phyloP scores from a whole-genome alignment of 1,140 invertebrate genomes.

The Drosophila eugracilis region DNA sequence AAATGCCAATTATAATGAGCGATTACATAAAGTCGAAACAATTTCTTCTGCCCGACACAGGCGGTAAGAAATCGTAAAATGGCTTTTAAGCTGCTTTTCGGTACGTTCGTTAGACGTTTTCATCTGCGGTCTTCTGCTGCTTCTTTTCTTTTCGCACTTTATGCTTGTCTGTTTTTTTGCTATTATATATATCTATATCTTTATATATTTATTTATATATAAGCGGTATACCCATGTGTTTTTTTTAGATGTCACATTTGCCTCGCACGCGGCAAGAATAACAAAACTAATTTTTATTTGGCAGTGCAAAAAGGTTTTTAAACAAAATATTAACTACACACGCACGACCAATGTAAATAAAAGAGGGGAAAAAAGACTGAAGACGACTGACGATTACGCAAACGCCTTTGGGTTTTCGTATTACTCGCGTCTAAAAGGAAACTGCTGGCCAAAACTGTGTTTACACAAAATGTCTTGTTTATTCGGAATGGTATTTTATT shows the following conservation, averaged over 20 bases:
- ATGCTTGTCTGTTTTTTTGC: background rate
- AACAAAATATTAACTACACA: constrained; percentile 56
- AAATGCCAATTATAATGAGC: constrained; percentile 80
- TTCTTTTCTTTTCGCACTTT: constrained; percentile 1
- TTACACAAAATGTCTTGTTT: constrained; percentile 41
- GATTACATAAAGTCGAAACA: constrained; percentile 73
- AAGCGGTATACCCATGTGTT: constrained; percentile 15
- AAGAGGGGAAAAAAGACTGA: too few relatives aligned
- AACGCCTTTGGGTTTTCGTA: constrained; percentile 32
- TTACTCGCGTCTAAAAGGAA: constrained; percentile 11
- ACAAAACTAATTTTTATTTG: constrained; percentile 62
- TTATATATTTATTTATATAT: background rate
- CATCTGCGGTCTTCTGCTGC: constrained; percentile 37
- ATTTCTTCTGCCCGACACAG: constrained; percentile 63
- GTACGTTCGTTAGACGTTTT: constrained; percentile 47
- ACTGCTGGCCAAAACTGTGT: constrained; percentile 33
- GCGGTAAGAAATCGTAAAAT: constrained; percentile 59
- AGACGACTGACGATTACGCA: constrained; percentile 76
- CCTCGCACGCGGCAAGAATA: constrained; percentile 68
- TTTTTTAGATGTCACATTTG: constrained; percentile 53
- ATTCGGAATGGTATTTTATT: constrained; percentile 30
- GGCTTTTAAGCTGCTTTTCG: constrained; percentile 61
- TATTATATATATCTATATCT: too few relatives aligned
- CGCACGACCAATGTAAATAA: constrained; percentile 60
- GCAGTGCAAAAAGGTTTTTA: constrained; percentile 70